Conservation (phyloP, 2,888 invertebrate genomes). For the Escarpia spicata region DNA sequence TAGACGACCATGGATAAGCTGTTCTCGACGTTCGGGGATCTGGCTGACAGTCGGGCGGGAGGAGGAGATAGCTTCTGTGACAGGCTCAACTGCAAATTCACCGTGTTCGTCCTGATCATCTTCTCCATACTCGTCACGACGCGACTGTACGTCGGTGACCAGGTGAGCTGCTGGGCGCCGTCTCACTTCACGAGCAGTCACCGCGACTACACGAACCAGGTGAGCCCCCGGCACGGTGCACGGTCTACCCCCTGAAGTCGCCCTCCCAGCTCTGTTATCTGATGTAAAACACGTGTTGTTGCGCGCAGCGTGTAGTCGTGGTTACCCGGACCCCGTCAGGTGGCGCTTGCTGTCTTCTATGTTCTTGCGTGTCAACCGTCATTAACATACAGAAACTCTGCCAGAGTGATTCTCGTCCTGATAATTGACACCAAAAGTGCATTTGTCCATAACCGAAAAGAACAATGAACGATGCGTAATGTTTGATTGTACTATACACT, state of each 20-base stretch:
- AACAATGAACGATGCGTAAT: too few relatives aligned
- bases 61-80: constrained; percentile 39
- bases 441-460: too few relatives aligned
- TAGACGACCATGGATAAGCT: constrained; percentile 17
- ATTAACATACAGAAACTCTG: not conserved
- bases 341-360: constrained; percentile 70
- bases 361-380: not conserved
- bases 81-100: constrained; percentile 38
- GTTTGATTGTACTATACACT: too few relatives aligned
- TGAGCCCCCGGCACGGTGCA: constrained; percentile 41
- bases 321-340: not conserved
- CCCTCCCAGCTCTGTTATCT: constrained; percentile 37
- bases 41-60: constrained; percentile 24
- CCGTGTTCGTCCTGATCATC: constrained; percentile 33
- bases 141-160: constrained; percentile 75
- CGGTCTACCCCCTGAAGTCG: not conserved
- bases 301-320: not conserved
- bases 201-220: constrained; percentile 50
- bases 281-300: not conserved
- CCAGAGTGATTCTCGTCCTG: not conserved
- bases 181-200: constrained; percentile 41
- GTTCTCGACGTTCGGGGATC: constrained; percentile 23
- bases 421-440: too few relatives aligned
- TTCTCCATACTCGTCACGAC: constrained; percentile 36
- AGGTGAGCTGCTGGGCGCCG: constrained; percentile 41